Percentiles rank a stretch among this genome's conserved stretches.
phyloP scores from a whole-genome alignment of 2,888 invertebrate genomes.

The Dilophus febrilis region DNA sequence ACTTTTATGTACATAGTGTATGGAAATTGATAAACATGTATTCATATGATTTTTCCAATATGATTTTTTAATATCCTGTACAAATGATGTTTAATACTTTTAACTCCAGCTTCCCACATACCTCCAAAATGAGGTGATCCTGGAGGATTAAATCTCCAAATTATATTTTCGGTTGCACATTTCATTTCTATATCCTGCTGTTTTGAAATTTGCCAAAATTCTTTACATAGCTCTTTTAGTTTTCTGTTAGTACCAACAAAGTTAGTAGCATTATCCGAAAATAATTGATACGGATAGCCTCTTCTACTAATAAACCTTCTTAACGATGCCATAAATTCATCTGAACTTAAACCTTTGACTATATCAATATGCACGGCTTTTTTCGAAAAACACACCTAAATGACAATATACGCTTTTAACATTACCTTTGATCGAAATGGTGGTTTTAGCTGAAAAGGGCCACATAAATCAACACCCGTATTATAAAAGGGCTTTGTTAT shows the following conservation, averaged over 20 bases:
- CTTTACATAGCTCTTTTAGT: too few relatives aligned
- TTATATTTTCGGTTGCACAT: background rate
- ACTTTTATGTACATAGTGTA: too few relatives aligned
- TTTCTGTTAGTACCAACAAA: background rate
- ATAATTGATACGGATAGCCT: background rate
- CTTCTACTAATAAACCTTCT: background rate
- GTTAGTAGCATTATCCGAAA: background rate
- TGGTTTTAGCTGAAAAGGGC: conserved; percentile 10
- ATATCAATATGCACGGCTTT: background rate
- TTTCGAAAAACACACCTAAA: background rate
- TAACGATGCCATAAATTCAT: background rate
- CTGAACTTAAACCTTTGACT: background rate
- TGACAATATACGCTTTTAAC: background rate
- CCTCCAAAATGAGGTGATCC: background rate
- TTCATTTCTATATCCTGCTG: too few relatives aligned
- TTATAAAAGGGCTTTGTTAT: conserved; percentile 11
- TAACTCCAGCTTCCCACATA: background rate
- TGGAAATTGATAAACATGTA: too few relatives aligned
- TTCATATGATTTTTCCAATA: too few relatives aligned
- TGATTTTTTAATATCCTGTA: background rate
- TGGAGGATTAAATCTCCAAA: background rate
- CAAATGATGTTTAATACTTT: background rate
- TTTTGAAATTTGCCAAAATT: too few relatives aligned
- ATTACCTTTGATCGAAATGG: too few relatives aligned
- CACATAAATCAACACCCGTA: conserved; percentile 13